Evolutionary conservation across 37 sponge, comb jelly and placozoan species (phyloP).

Genomic region (Tethya wilhelma): DNA sequence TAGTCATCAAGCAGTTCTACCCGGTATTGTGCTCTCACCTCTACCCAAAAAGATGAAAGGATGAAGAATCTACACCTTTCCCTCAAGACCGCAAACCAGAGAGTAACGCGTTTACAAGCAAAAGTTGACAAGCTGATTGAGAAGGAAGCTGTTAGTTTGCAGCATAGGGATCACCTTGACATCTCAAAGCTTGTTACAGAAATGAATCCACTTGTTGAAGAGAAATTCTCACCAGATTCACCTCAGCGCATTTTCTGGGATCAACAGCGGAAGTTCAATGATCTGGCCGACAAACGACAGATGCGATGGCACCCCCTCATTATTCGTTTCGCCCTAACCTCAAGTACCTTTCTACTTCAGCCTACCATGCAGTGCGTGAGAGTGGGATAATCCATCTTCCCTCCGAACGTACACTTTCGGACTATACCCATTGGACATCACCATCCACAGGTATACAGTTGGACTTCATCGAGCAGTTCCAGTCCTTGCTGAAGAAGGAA

Average conservation of each 20-base stretch:
- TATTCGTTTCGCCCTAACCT: background rate
- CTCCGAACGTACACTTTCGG: slow-evolving; percentile 15
- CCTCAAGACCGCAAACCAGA: no score
- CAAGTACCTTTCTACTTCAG: no score
- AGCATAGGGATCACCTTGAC: no score
- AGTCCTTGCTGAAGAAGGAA: background rate
- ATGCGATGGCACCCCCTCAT: background rate
- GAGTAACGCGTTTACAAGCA: no score
- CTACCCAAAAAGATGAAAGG: no score
- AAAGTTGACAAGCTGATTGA: no score
- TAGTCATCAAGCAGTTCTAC: no score
- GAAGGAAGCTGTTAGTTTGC: no score
- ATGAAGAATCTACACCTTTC: no score
- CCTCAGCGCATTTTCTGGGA: slow-evolving; percentile 25
- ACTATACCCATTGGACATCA: slow-evolving; percentile 24
- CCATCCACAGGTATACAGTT: slow-evolving; percentile 12
- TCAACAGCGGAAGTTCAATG: slow-evolving; percentile 21
- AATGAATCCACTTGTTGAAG: background rate
- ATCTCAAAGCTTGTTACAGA: no score
- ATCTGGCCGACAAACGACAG: background rate
- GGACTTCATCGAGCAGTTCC: slow-evolving; percentile 8
- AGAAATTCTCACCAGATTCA: background rate
- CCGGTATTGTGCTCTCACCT: no score
- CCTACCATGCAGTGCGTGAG: no score
- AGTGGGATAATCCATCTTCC: background rate